Conservation (phyloP, 2,797 vertebrate genomes). For the Sebastes nivosus region DNA sequence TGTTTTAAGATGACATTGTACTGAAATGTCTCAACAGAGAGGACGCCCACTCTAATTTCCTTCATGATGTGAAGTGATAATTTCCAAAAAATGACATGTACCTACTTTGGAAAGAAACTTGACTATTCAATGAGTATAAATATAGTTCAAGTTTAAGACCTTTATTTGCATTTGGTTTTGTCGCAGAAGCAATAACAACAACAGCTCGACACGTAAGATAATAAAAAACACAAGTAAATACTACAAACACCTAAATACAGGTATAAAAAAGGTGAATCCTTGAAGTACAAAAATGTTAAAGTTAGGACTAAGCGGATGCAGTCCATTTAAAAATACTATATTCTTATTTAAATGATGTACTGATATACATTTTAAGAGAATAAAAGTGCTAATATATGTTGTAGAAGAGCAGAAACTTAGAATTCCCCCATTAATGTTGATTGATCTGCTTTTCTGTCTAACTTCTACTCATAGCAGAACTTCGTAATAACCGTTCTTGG, state of each 20-base stretch:
- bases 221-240: too few relatives aligned
- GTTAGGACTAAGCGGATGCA: not conserved
- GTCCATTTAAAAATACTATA: not conserved
- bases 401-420: not conserved
- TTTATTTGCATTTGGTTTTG: not conserved
- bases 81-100: conserved; percentile 13
- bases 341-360: not conserved
- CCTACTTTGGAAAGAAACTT: conserved; percentile 27
- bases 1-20: not conserved
- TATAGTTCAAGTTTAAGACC: not conserved
- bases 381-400: not conserved
- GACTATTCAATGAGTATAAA: not conserved
- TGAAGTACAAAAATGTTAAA: too few relatives aligned
- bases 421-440: not conserved
- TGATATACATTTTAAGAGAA: not conserved
- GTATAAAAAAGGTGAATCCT: too few relatives aligned
- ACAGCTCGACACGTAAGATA: too few relatives aligned
- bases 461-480: not conserved
- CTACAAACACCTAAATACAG: too few relatives aligned
- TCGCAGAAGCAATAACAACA: not conserved
- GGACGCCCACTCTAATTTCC: conserved; percentile 42
- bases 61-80: not conserved
- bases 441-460: not conserved
- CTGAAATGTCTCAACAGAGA: not conserved
- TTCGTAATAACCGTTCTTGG: not conserved